Percentiles rank a stretch among this genome's conserved stretches.
These are phyloP conservation scores for Boulengerochromis microlepis DNA, from an alignment of 2,113 vertebrate genomes.

Conservation along the genomic window DNA sequence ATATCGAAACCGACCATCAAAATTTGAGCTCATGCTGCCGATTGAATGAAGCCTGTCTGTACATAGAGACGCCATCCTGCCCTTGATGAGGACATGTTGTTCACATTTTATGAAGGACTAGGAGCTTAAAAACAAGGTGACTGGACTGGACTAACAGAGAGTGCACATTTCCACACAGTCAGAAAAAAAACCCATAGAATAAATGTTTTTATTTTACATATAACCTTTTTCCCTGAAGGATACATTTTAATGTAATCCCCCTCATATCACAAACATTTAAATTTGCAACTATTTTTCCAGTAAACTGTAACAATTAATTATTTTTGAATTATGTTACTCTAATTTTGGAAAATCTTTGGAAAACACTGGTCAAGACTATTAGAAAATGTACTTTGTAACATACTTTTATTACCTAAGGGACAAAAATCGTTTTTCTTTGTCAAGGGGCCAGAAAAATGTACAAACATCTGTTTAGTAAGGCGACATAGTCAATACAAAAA, in stretches of 20 bases:
- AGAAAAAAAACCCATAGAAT: accelerated
- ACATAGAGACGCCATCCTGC: neutral
- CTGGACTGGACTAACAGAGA: neutral
- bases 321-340: neutral
- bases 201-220: neutral
- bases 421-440: neutral
- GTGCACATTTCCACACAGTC: neutral
- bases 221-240: neutral
- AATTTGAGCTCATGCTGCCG: neutral
- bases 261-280: neutral
- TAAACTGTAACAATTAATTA: neutral
- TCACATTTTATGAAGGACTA: neutral
- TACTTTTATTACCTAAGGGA: neutral
- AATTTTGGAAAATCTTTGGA: neutral
- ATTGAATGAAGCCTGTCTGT: neutral
- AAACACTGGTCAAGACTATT: neutral
- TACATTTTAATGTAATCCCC: neutral
- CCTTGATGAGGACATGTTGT: neutral
- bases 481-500: neutral
- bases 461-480: neutral
- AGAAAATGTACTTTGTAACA: neutral
- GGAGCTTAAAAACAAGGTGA: neutral
- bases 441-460: neutral
- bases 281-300: neutral
- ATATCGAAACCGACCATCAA: accelerated